Conservation (phyloP, 2,113 vertebrate genomes). For the Orientallactaga bullata region DNA sequence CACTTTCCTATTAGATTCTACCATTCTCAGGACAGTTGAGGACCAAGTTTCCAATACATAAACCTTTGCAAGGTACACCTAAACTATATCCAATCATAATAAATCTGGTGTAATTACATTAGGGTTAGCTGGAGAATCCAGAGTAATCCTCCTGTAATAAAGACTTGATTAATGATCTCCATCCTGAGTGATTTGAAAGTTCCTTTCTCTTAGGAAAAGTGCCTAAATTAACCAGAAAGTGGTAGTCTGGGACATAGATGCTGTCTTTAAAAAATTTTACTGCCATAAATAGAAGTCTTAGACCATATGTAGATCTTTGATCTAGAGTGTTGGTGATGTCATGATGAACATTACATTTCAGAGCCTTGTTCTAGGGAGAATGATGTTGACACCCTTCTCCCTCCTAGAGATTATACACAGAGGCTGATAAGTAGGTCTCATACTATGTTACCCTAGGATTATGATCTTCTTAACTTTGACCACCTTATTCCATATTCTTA, state of each 20-base stretch:
- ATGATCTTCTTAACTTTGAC: not conserved
- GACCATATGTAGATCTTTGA: not conserved
- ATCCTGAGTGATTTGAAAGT: not conserved
- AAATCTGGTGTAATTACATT: not conserved
- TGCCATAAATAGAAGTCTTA: not conserved
- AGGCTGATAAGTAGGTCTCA: not conserved
- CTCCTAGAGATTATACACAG: not conserved
- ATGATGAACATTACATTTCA: not conserved
- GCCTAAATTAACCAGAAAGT: not conserved
- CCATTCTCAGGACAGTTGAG: not conserved
- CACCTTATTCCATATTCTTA: not conserved
- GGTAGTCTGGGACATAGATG: not conserved
- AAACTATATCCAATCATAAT: not conserved
- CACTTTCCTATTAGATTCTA: no score
- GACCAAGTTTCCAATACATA: not conserved
- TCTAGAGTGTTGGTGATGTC: not conserved
- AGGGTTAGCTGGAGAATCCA: not conserved
- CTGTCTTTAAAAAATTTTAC: not conserved
- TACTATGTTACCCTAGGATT: not conserved
- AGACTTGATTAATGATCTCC: not conserved
- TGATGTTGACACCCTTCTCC: not conserved
- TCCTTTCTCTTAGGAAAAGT: not conserved
- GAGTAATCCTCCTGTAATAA: not conserved
- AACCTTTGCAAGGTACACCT: not conserved
- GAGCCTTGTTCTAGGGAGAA: not conserved